These are phyloP conservation scores for Discoglossus pictus DNA, from an alignment of 2,797 vertebrate species.

Conservation along the genomic window DNA sequence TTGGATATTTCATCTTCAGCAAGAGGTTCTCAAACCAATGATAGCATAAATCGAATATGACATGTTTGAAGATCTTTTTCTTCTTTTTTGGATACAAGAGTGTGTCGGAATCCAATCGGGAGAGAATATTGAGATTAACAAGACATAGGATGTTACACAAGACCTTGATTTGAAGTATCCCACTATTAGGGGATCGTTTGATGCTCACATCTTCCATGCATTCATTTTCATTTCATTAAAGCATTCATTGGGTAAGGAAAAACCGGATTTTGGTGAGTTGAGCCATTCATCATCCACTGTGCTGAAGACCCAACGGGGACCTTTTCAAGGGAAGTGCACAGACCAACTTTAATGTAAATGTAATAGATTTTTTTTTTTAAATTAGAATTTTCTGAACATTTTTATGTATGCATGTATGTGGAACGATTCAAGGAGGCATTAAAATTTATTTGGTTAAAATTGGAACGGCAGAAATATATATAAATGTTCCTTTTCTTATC, in stretches of 20 bases:
- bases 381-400: slow-evolving; percentile 1
- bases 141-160: neutral
- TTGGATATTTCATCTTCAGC: slow-evolving; percentile 27
- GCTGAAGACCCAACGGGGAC: slow-evolving; percentile 9
- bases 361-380: neutral
- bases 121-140: slow-evolving; percentile 30
- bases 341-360: slow-evolving; percentile 20
- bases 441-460: slow-evolving; percentile 26
- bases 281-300: slow-evolving; percentile 35
- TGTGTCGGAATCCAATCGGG: slow-evolving; percentile 21
- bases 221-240: slow-evolving; percentile 3
- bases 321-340: neutral
- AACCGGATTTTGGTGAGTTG: slow-evolving; percentile 13
- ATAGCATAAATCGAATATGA: slow-evolving; percentile 23
- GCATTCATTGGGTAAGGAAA: neutral
- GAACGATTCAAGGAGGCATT: slow-evolving; percentile 15
- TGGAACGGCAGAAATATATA: slow-evolving; percentile 32
- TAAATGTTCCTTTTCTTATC: slow-evolving; percentile 6
- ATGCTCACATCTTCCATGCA: slow-evolving; percentile 10
- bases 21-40: slow-evolving; percentile 27
- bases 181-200: neutral
- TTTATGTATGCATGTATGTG: slow-evolving; percentile 29
- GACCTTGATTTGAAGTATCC: slow-evolving; percentile 14
- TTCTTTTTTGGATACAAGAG: neutral
- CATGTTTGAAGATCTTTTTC: slow-evolving; percentile 13